These are phyloP conservation scores for Drosophila rhopaloa DNA, from an alignment of 1,140 invertebrate species.

Conservation along the genomic window DNA sequence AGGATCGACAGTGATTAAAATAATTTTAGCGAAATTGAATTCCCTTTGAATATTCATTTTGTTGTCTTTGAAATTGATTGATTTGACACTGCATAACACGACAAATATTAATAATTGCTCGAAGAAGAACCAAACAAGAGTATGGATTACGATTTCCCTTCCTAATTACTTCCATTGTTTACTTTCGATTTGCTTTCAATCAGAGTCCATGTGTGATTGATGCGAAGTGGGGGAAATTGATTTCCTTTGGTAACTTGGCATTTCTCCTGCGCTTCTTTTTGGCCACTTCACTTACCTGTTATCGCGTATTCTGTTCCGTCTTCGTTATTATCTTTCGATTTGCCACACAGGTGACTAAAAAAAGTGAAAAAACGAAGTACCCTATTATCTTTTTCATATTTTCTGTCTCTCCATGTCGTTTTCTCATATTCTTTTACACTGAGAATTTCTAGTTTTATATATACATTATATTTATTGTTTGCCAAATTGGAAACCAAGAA, in stretches of 20 bases:
- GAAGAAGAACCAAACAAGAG: background rate
- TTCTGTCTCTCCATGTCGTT: conserved; percentile 12
- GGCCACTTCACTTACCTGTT: conserved; percentile 40
- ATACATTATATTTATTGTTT: background rate
- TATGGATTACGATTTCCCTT: conserved; percentile 13
- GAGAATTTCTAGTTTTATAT: background rate
- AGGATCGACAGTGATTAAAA: too few relatives aligned
- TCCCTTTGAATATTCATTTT: background rate
- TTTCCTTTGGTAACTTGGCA: conserved; percentile 29
- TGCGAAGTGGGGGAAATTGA: conserved; percentile 30
- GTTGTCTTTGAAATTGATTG: conserved; percentile 9
- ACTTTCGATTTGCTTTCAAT: conserved; percentile 39
- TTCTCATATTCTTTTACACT: conserved; percentile 6
- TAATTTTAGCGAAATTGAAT: conserved; percentile 2
- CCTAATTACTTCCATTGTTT: conserved; percentile 29
- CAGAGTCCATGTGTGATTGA: conserved; percentile 25
- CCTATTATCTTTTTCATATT: conserved; percentile 24
- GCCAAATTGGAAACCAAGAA: too few relatives aligned
- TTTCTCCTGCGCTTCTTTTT: conserved; percentile 14
- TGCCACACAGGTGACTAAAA: conserved; percentile 72
- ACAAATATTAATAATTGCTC: conserved; percentile 7
- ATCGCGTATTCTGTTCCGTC: conserved; percentile 19
- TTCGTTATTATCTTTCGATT: conserved; percentile 78
- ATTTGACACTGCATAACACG: conserved; percentile 7
- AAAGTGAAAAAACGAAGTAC: conserved; percentile 22